Base-by-base conservation (phyloP, 2,797 vertebrate genomes). In the Muraenolepis orangiensis region DNA sequence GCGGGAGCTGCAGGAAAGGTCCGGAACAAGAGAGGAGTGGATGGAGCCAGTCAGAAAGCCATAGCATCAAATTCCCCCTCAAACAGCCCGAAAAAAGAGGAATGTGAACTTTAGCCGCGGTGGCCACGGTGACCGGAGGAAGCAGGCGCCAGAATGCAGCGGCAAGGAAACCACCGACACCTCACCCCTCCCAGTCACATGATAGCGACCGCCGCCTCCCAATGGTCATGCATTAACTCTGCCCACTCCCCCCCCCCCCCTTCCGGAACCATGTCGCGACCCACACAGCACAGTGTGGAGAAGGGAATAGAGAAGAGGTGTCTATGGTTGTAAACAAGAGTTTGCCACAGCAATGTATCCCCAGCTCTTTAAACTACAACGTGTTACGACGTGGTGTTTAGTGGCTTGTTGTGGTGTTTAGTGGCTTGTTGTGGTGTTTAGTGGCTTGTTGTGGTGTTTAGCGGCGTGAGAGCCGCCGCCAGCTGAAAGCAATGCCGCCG, bases 151-250 rank as follows among this genome's bases (percentile, higher is more conserved):
- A 26, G 57, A 12, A 12, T 64, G 57, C 57, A 64, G 10, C 57
- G 61, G 70, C 3, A 51, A 30, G 30, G 30, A 67, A 67, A 31
- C 28, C 28, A 40, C 73, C 26, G 73, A 72, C 61, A 67, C n/a
- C 70, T 28, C 69, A 42, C 28, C 14, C 11, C 26, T 28, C 34
- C 29, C 29, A 31, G 66, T 67, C 66, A 74, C 73, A 83, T 80
- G 57, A 26, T 13, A 64, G n/a, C 57, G 7, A 64, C 77, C 83
- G 77, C 81, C 85, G 80, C 78, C 82, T 76, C 78, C 78, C 71
- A 29, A 42, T 74, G 72, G 82, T 77, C 91, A 92, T 91, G 90
- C 91, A 88, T 72, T 31, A 31, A 30, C 66, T 31, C 26, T 7
- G 11, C 57, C 4, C 57, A 64, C 2, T 7, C 1, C 5, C 57